Base-by-base conservation (phyloP, 1,140 invertebrate species). In the Ditylenchus dipsaci region DNA sequence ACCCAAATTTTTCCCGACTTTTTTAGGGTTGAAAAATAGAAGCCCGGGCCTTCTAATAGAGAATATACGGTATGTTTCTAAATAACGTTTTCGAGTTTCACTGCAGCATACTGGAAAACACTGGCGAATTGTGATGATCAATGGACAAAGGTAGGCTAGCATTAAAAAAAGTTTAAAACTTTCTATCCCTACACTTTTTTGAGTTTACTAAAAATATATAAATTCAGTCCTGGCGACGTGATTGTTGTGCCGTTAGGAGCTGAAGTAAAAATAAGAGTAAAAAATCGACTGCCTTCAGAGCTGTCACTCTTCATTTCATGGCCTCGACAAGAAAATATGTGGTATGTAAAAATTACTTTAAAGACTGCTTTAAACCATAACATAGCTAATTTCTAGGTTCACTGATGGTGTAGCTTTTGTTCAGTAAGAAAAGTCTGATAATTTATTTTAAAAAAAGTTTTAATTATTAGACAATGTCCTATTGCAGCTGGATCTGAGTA, bases 221-320 rank as follows among this genome's bases (percentile, higher is more conserved):
- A 15, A 47, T 21, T 64, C 30, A 81, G 80, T 38, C 79, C 69
- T 45, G 80, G 75, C 0, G 43, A 49, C 1, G 70, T 75, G 23
- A 80, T 81, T 49, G 76, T 79, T 1, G 79, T 81, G 0, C 79
- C 79, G 0, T 59, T 72, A 15, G 77, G 77, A 13, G 71, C 78
- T 1, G 69, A 76, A 74, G 80, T 81, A 23, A 43, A 81, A 19
- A 57, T 81, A 38, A 67, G 72, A 23, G 76, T 81, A 23, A 70
- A 65, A 13, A 81, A 81, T 59, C 56, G 61, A 27, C 56, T 81
- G 27, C 59, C 72, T 27, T 68, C 74, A 19, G 78, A 62, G 67
- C 73, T 19, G 63, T 81, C 8, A 78, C 79, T n/a, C 30, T 81
- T n/a, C 79, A 81, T 62, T 59, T 81, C 79, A 81, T 45, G 79